Base-by-base conservation (phyloP, 2,113 vertebrate genomes). In the Rhinoderma darwinii region DNA sequence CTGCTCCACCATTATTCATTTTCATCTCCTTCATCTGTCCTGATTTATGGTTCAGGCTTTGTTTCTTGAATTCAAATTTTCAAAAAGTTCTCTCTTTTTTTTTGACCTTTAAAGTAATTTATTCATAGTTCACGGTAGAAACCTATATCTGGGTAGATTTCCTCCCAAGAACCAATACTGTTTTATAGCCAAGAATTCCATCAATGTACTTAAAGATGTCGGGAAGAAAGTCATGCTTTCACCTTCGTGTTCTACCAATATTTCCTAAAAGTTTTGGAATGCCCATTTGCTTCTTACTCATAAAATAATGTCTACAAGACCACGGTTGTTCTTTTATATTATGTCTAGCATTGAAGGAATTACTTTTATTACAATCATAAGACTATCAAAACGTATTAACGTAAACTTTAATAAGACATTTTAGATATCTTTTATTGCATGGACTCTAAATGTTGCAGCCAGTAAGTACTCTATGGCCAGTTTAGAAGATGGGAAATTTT, bases 1-100 rank as follows among this genome's bases (percentile, higher is more conserved):
- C 56, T 17, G 4, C 50, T 43, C 39, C 79, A 44, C 79, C 88
- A 89, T 90, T 51, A 85, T 47, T 88, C 88, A 88, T 89, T 88
- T 90, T 89, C 90, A 88, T 91, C 63, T 88, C 91, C 91, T 74
- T 91, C 77, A 93, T 94, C 94, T 91, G 92, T 91, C 93, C 92
- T 94, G 91, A 93, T 89, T 93, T 93, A 90, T 93, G 87, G 83
- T 89, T 91, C 44, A 82, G 18, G 37, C 66, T 86, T 81, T 86
- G 85, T 86, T 73, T 78, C 11, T 63, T 76, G 37, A 76, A 76
- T 84, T 91, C 88, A 91, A 92, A 68, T n/a, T 30, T 14, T n/a
- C 22, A 75, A 73, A 73, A 77, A 77, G 27, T 72, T 72, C 35
- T 25, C 37, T 41, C 11, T 0, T 44, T 27, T 4, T 43, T 74